Evolutionary conservation across 2,888 invertebrate species (phyloP).

Genomic region (Platynereis dumerilii): DNA sequence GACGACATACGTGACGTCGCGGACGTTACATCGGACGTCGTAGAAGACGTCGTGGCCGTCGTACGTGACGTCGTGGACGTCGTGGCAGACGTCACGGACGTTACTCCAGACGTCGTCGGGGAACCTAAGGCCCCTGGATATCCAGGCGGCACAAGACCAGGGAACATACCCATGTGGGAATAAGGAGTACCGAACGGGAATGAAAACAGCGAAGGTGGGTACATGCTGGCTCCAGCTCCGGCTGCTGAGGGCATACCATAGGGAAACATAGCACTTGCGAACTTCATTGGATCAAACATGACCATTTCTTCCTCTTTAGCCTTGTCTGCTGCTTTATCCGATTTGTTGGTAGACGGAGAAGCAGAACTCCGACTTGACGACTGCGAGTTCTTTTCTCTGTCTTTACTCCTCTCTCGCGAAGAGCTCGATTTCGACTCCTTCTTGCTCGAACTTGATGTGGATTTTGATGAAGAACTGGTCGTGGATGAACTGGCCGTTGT

Average conservation of each 20-base stretch:
- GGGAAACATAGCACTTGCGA: constrained; percentile 4
- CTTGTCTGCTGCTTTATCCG: constrained; percentile 18
- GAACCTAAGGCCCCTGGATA: not conserved
- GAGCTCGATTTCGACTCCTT: not conserved
- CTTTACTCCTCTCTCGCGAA: constrained; percentile 27
- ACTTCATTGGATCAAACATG: constrained; percentile 1
- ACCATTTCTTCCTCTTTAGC: not conserved
- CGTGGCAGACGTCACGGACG: not conserved
- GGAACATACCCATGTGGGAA: constrained; percentile 13
- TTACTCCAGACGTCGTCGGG: not conserved
- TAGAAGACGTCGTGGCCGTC: not conserved
- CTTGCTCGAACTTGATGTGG: constrained; percentile 15
- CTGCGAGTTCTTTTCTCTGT: not conserved
- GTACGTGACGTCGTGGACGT: not conserved
- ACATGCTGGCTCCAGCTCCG: not conserved
- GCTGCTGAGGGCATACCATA: not conserved
- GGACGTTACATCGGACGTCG: not conserved
- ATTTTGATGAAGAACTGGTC: constrained; percentile 29
- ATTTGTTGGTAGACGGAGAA: constrained; percentile 16
- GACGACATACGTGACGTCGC: too few species aligned
- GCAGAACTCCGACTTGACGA: constrained; percentile 24
- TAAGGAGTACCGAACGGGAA: constrained; percentile 28
- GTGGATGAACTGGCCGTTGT: constrained; percentile 24
- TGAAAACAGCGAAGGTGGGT: constrained; percentile 26
- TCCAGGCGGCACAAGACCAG: not conserved